A percentile compares a stretch with the other conserved stretches of the same genome.
These are phyloP conservation scores for Lamellibrachia satsuma DNA, from an alignment of 2,888 invertebrate genomes.

Conservation along the genomic window DNA sequence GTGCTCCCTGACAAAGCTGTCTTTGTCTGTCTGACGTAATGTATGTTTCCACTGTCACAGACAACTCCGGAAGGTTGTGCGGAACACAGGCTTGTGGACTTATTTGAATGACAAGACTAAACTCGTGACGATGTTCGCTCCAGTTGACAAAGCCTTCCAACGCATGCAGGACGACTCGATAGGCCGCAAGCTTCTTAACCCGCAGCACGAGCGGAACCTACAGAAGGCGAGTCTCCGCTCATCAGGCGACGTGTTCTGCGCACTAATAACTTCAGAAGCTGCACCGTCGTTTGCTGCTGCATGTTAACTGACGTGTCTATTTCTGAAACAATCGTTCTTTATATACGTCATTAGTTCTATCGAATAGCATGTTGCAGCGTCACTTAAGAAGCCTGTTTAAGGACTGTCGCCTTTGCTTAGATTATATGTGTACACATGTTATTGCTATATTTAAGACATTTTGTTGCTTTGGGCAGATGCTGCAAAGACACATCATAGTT, in stretches of 20 bases:
- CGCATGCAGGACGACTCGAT: conserved; percentile 19
- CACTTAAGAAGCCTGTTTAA: no score
- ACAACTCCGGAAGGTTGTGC: conserved; percentile 24
- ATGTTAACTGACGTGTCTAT: no score
- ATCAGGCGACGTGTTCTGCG: no score
- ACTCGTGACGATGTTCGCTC: conserved; percentile 47
- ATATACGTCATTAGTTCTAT: no score
- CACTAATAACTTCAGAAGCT: no score
- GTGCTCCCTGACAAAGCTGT: no score
- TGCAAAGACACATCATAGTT: not conserved
- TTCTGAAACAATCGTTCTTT: no score
- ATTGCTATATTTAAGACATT: not conserved
- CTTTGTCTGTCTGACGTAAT: not conserved
- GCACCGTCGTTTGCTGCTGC: no score
- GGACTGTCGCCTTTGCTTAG: no score
- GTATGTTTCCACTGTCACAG: not conserved
- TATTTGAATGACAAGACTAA: conserved; percentile 26
- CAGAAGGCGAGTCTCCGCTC: not conserved
- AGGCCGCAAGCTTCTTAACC: not conserved
- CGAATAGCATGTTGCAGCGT: no score
- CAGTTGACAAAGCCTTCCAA: conserved; percentile 40
- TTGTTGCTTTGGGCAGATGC: not conserved
- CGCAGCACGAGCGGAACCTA: not conserved
- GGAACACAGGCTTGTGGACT: conserved; percentile 32
- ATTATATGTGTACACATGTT: no score